Base-by-base conservation (phyloP, 2,888 invertebrate genomes). In the Lasius fuliginosus region DNA sequence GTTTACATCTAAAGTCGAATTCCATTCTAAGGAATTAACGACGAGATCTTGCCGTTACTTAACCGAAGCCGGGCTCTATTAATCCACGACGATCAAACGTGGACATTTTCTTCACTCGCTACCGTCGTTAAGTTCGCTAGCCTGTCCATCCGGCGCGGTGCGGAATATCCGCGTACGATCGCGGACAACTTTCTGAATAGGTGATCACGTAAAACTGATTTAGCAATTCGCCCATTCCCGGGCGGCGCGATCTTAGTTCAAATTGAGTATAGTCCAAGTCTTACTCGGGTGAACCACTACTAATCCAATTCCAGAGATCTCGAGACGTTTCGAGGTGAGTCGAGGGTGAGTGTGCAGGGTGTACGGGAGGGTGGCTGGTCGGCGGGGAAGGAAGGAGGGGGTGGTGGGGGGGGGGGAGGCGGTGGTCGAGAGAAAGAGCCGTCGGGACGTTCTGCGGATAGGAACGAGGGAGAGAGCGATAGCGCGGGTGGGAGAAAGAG, bases 181-280 rank as follows among this genome's bases (percentile, higher is more conserved):
- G 90, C 88, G 91, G 87, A 92, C 93, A 94, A 94, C 94, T 94
- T 93, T 92, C 93, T 95, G 94, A 95, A 95, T 95, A 94, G 95
- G 94, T 95, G 94, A 95, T 95, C 94, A 94, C 93, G 95, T 94
- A 94, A 94, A 95, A 95, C 94, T 94, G 95, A 94, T 94, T 95
- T 94, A 93, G 94, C 94, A 94, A 95, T 94, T 94, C 92, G 92
- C 93, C 93, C 93, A 92, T 94, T 94, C 93, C 93, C 91, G 90
- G 84, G 85, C 88, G 90, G 92, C 91, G 93, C 93, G 94, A 93
- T 94, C 93, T 94, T 93, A 94, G 93, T 94, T 94, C 93, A 94
- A 94, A 94, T 94, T 94, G 94, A 95, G 94, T 94, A 94, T 94
- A 94, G 94, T 94, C 93, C 94, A 94, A 93, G 94, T 94, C 94